Percentiles rank a stretch among this genome's conserved stretches.
Conservation (phyloP, 2,113 vertebrate species). For the Aptenodytes patagonicus region DNA sequence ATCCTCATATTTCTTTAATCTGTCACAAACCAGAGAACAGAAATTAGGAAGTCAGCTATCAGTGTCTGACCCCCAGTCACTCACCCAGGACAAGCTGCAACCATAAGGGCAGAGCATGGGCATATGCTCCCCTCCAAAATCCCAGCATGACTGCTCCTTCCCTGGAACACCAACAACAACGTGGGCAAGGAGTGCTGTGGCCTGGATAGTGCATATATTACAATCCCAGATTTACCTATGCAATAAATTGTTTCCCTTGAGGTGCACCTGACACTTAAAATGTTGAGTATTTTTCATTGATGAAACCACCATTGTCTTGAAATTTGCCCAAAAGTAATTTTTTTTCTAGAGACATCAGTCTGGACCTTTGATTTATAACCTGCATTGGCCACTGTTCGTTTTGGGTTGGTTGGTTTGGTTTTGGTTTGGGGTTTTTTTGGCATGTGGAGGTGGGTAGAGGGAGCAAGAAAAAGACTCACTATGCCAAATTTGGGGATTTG, state of each 20-base stretch:
- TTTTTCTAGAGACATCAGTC: background rate
- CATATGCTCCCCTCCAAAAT: background rate
- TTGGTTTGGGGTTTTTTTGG: background rate
- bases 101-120: background rate
- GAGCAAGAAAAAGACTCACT: background rate
- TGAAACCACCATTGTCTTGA: background rate
- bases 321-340: background rate
- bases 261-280: background rate
- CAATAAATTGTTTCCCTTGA: background rate
- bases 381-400: background rate
- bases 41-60: background rate
- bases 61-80: background rate
- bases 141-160: background rate
- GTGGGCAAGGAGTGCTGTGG: background rate
- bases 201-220: background rate
- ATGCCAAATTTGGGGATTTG: background rate
- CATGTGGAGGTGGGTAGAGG: background rate
- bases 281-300: background rate
- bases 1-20: background rate
- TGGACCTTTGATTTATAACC: background rate
- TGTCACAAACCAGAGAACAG: background rate
- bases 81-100: background rate
- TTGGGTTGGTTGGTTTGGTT: background rate
- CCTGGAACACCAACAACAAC: background rate
- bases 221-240: background rate